These are phyloP conservation scores for Argyra leucocephala DNA, from an alignment of 2,888 invertebrate genomes.

Conservation along the genomic window DNA sequence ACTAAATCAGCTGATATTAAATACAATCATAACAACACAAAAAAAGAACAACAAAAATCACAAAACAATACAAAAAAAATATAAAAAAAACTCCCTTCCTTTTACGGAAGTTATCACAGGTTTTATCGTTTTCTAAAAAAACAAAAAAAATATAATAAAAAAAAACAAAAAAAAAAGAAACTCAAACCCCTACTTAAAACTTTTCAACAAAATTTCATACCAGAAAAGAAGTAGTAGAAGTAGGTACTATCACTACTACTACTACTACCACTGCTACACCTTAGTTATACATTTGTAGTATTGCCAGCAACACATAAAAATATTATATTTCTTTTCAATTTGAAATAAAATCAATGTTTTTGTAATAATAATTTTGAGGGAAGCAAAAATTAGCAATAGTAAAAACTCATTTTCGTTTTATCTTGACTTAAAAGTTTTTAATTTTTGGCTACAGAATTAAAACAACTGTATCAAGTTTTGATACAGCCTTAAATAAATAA, in stretches of 20 bases:
- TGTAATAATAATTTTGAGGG: too few relatives aligned
- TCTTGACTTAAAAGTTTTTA: too few relatives aligned
- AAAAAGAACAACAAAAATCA: background rate
- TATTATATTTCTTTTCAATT: background rate
- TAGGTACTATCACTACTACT: background rate
- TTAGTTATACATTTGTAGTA: background rate
- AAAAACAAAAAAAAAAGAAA: background rate
- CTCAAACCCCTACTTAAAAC: background rate
- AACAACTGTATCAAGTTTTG: too few relatives aligned
- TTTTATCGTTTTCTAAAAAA: background rate
- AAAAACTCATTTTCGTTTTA: too few relatives aligned
- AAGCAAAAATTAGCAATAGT: too few relatives aligned
- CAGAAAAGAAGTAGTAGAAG: conserved; percentile 2
- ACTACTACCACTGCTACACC: background rate
- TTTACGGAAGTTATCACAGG: background rate
- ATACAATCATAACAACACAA: background rate
- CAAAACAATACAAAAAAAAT: background rate
- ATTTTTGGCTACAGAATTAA: too few relatives aligned
- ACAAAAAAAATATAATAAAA: background rate
- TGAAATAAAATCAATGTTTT: too few relatives aligned
- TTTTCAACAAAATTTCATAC: background rate
- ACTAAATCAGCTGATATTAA: background rate
- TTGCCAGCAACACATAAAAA: too few relatives aligned
- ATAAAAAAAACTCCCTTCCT: background rate
- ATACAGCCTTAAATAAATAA: too few relatives aligned